A percentile compares a stretch with the other conserved stretches of the same genome.
These are phyloP conservation scores for Solea solea DNA, from an alignment of 2,113 vertebrate species.

Conservation along the genomic window DNA sequence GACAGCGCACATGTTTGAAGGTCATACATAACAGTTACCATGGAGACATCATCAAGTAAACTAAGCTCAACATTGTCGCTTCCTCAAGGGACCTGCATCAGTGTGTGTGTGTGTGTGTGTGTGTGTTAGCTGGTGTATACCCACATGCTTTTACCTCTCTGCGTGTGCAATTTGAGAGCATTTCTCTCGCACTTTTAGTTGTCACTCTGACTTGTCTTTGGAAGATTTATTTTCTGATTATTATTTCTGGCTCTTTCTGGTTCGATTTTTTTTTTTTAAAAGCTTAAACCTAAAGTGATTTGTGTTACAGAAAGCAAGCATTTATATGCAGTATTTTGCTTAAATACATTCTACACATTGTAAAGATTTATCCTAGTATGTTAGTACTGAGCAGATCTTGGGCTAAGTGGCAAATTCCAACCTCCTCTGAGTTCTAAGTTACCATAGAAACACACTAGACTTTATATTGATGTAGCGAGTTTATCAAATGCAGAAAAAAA, in stretches of 20 bases:
- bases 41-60: constrained; percentile 74
- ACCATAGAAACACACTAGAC: constrained; percentile 83
- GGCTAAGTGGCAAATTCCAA: constrained; percentile 70
- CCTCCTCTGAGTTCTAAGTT: constrained; percentile 78
- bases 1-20: constrained; percentile 71
- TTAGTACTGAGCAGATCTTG: constrained; percentile 54
- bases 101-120: constrained; percentile 18
- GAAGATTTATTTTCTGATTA: neutral
- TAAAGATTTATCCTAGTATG: constrained; percentile 25
- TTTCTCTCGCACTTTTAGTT: constrained; percentile 12
- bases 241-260: neutral
- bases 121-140: constrained; percentile 1
- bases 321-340: neutral
- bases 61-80: constrained; percentile 44
- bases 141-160: constrained; percentile 6
- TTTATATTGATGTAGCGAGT: constrained; percentile 79
- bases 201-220: neutral
- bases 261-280: neutral
- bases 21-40: constrained; percentile 80
- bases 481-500: constrained; percentile 78
- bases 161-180: constrained; percentile 2
- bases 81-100: constrained; percentile 41
- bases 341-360: constrained; percentile 10
- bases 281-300: neutral
- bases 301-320: neutral